Percentiles rank a stretch among this genome's conserved stretches.
These are phyloP conservation scores for Tipula lateralis DNA, from an alignment of 2,888 invertebrate genomes.

Conservation along the genomic window DNA sequence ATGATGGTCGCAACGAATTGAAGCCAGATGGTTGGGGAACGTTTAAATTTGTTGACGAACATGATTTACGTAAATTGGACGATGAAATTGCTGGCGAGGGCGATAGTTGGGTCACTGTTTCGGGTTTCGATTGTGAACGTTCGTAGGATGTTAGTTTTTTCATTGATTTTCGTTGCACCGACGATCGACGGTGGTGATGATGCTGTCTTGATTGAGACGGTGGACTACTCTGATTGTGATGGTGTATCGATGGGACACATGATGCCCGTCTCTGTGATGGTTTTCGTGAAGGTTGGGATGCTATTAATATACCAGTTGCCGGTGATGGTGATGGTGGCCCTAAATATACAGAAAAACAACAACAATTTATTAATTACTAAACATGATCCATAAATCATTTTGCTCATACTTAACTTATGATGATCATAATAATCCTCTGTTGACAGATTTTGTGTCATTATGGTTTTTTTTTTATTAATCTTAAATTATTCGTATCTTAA, in stretches of 20 bases:
- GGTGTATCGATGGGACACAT: background rate
- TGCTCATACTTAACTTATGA: background rate
- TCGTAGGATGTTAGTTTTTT: background rate
- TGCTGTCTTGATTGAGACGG: background rate
- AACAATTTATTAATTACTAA: background rate
- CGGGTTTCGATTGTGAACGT: slow-evolving; percentile 12
- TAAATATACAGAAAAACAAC: background rate
- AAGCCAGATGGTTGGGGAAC: background rate
- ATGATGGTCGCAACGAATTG: background rate
- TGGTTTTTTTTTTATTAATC: background rate
- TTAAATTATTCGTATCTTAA: background rate
- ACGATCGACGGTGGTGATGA: background rate
- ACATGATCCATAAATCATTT: background rate
- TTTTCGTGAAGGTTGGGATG: slow-evolving; percentile 20
- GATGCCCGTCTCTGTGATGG: background rate
- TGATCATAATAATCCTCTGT: background rate
- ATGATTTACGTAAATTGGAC: background rate
- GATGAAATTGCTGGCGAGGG: background rate
- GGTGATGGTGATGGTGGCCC: background rate
- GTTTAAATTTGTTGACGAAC: background rate
- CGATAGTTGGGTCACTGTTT: background rate
- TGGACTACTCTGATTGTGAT: background rate
- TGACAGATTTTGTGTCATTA: slow-evolving; percentile 1
- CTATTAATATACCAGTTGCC: background rate
- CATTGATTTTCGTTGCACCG: background rate